Evolutionary conservation across 1,140 invertebrate species (phyloP).

Genomic region (Drosophila tristis): DNA sequence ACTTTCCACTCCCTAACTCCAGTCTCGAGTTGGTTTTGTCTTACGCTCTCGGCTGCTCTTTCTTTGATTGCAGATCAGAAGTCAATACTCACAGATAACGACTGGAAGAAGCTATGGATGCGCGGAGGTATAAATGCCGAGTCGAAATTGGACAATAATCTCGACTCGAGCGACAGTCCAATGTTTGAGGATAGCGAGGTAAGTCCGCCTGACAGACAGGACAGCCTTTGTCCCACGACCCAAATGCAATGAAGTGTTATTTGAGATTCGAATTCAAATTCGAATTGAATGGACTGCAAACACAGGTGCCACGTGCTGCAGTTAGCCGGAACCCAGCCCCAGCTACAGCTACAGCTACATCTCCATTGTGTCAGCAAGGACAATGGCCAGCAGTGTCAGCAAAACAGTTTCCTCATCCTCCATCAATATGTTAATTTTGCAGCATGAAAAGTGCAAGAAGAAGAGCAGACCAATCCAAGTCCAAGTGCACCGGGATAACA

Average conservation of each 20-base stretch:
- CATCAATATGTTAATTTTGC: conserved; percentile 56
- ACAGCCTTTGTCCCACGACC: conserved; percentile 4
- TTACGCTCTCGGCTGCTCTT: conserved; percentile 27
- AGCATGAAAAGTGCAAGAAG: conserved; percentile 11
- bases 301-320: conserved; percentile 2
- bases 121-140: conserved; percentile 79
- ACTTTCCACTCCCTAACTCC: conserved; percentile 26
- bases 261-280: conserved; percentile 40
- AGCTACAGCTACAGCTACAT: background rate
- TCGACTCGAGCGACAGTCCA: conserved; percentile 83
- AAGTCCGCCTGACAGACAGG: conserved; percentile 54
- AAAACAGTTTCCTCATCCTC: conserved; percentile 1
- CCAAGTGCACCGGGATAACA: conserved; percentile 27
- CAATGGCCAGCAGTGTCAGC: conserved; percentile 6
- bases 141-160: conserved; percentile 83
- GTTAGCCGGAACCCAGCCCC: background rate
- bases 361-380: conserved; percentile 5
- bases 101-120: conserved; percentile 84
- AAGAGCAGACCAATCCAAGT: background rate
- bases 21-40: conserved; percentile 25
- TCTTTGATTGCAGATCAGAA: conserved; percentile 83
- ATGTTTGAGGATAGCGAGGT: conserved; percentile 84
- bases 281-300: conserved; percentile 62
- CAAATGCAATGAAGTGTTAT: conserved; percentile 48
- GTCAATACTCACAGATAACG: conserved; percentile 84